Evolutionary conservation across 2,888 invertebrate species (phyloP), one percentile per base, ranked within the genome.

Genomic region (Corythucha ciliata): DNA sequence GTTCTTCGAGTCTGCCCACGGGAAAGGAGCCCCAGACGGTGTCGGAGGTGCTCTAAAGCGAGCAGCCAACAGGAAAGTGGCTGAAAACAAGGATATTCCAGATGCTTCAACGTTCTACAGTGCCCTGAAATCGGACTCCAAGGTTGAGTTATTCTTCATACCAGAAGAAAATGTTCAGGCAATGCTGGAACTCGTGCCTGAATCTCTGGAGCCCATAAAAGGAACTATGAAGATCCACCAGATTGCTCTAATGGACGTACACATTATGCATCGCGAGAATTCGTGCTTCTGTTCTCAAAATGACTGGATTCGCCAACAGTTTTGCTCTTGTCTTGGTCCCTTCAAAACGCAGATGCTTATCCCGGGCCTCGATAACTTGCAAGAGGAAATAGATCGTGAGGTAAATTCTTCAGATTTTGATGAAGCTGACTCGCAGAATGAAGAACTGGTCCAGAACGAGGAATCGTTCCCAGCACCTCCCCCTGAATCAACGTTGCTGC

Each of bases 11-110:
- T 33, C 46, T 21, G 6, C 46, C 16, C 46, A 46, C 21, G 36
- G 46, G 29, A 39, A 46, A 46, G 46, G 46, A 14, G 46, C 46
- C 14, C 29, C 34, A 37, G 34, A 46, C 34, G 46, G 46, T 32
- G 46, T 46, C 14, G 46, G 46, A 34, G 46, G 34, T 12, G 46
- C 46, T 8, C 34, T 46, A 36, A 46, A 46, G 24, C 18, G 34
- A 3, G 16, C 46, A 21, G 46, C 46, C 21, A 46, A 46, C 24
- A 21, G 29, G 10, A 34, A 34, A 21, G 46, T 46, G 14, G 34
- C 46, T 6, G 7, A 34, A 10, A 29, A 5, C 16, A 29, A 6
- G 4, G 46, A 46, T 21, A 46, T 46, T 21, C 46, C 46, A n/a
- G 46, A 46, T 29, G 33, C 46, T 18, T 4, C n/a, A 12, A 36